Percentiles rank a stretch among this genome's conserved stretches.
phyloP scores from a whole-genome alignment of 2,888 invertebrate genomes.

The Eurytoma californica region DNA sequence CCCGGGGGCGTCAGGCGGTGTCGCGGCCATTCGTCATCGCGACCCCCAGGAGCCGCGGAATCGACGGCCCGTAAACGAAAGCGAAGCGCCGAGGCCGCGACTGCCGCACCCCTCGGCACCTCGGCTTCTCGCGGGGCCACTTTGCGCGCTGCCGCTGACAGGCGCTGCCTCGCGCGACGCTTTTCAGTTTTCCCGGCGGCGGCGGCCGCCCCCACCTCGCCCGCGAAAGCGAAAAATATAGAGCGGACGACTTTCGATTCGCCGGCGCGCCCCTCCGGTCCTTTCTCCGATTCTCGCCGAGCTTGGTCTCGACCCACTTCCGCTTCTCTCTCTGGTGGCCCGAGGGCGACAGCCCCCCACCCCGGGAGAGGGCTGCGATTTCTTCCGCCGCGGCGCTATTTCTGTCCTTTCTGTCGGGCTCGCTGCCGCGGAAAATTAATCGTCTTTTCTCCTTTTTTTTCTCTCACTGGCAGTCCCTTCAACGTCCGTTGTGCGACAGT shows the following conservation, averaged over 20 bases:
- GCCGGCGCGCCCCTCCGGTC: slow-evolving; percentile 6
- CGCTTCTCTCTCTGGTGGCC: neutral
- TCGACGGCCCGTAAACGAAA: slow-evolving; percentile 8
- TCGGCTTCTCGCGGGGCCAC: neutral
- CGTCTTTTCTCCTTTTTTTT: neutral
- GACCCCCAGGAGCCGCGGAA: neutral
- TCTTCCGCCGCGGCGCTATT: neutral
- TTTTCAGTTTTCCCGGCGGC: neutral
- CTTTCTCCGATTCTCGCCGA: slow-evolving; percentile 32
- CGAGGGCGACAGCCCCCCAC: neutral
- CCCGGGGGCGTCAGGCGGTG: neutral
- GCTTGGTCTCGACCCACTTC: slow-evolving; percentile 41
- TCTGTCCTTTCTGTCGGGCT: neutral
- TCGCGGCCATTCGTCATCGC: slow-evolving; percentile 57
- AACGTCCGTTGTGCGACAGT: neutral
- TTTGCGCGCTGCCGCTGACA: neutral
- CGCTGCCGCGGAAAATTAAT: neutral
- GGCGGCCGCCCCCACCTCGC: neutral
- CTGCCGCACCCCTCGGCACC: neutral
- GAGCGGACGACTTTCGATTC: slow-evolving; percentile 43
- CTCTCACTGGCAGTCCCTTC: neutral
- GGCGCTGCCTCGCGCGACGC: no score
- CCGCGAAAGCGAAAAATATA: slow-evolving; percentile 27
- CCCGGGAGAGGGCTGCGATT: neutral
- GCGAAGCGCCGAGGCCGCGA: slow-evolving; percentile 53